A percentile compares a stretch with the other conserved stretches of the same genome.
These are phyloP conservation scores for Polyommatus iphigenia DNA, from an alignment of 2,888 invertebrate genomes.

Conservation along the genomic window DNA sequence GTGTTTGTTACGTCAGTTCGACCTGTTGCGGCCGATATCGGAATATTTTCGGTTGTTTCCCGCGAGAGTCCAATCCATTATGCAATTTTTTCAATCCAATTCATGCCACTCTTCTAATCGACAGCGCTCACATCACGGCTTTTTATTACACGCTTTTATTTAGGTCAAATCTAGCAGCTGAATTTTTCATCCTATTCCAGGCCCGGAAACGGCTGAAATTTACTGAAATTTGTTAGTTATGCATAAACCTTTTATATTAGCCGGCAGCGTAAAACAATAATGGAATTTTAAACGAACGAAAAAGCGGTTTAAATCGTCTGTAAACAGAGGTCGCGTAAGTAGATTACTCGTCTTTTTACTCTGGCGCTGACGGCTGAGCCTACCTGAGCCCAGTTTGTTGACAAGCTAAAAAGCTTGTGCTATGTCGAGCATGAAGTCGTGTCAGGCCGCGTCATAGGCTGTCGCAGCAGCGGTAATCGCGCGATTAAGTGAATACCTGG, in stretches of 20 bases:
- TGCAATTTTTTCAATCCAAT: slow-evolving; percentile 21
- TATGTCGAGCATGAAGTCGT: slow-evolving; percentile 27
- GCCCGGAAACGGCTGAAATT: neutral
- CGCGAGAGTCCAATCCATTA: slow-evolving; percentile 17
- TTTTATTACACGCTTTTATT: slow-evolving; percentile 19
- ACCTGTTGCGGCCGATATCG: neutral
- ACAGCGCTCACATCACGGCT: slow-evolving; percentile 18
- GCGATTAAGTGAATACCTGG: slow-evolving; percentile 45
- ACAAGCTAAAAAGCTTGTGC: slow-evolving; percentile 30
- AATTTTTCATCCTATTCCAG: slow-evolving; percentile 11
- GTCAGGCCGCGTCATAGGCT: slow-evolving; percentile 32
- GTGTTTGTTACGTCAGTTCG: neutral
- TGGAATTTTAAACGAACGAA: slow-evolving; percentile 3
- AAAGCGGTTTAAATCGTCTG: slow-evolving; percentile 6
- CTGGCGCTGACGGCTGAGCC: neutral
- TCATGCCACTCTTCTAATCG: slow-evolving; percentile 21
- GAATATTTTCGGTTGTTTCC: neutral
- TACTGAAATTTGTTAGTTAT: slow-evolving; percentile 7
- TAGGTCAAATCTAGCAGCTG: slow-evolving; percentile 19
- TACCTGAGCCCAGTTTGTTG: slow-evolving; percentile 8
- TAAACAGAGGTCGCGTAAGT: slow-evolving; percentile 17
- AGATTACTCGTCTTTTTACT: slow-evolving; percentile 16
- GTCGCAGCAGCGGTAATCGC: slow-evolving; percentile 39
- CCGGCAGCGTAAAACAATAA: neutral
- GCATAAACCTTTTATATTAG: slow-evolving; percentile 14